phyloP scores from a whole-genome alignment of 2,113 vertebrate species.

The Lates calcarifer region DNA sequence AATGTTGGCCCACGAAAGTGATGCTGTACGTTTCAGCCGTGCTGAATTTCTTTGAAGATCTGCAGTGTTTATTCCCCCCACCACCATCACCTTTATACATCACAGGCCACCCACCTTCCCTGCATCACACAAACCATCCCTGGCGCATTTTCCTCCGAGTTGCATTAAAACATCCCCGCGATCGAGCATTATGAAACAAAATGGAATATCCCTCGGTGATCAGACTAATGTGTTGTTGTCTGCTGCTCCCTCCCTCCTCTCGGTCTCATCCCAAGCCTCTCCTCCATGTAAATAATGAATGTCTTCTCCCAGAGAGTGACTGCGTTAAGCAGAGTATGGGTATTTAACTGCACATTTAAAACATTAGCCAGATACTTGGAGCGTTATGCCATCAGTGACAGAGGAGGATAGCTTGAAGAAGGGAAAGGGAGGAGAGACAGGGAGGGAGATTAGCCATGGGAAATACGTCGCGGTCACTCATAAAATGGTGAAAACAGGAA shows the following conservation, averaged over 20 bases:
- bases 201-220: conserved; percentile 62
- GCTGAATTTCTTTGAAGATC: conserved; percentile 19
- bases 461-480: conserved; percentile 54
- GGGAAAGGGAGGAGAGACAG: conserved; percentile 52
- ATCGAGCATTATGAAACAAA: conserved; percentile 57
- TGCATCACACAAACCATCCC: conserved; percentile 22
- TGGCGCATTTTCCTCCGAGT: conserved; percentile 17
- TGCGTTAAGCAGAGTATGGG: conserved; percentile 40
- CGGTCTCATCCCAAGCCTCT: conserved; percentile 29
- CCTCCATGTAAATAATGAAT: conserved; percentile 67
- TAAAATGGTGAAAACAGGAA: conserved; percentile 67
- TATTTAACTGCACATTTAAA: conserved; percentile 70
- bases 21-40: neutral
- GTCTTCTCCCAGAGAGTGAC: conserved; percentile 50
- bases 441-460: conserved; percentile 47
- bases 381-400: conserved; percentile 36
- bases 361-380: conserved; percentile 63
- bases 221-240: conserved; percentile 62
- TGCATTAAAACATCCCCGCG: conserved; percentile 51
- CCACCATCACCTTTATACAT: conserved; percentile 44
- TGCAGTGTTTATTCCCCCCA: conserved; percentile 25
- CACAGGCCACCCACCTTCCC: conserved; percentile 20
- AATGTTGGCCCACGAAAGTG: neutral
- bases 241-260: conserved; percentile 24
- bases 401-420: conserved; percentile 48